Conservation (phyloP, 2,797 vertebrate genomes). For the Acrossocheilus wenchowensis region DNA sequence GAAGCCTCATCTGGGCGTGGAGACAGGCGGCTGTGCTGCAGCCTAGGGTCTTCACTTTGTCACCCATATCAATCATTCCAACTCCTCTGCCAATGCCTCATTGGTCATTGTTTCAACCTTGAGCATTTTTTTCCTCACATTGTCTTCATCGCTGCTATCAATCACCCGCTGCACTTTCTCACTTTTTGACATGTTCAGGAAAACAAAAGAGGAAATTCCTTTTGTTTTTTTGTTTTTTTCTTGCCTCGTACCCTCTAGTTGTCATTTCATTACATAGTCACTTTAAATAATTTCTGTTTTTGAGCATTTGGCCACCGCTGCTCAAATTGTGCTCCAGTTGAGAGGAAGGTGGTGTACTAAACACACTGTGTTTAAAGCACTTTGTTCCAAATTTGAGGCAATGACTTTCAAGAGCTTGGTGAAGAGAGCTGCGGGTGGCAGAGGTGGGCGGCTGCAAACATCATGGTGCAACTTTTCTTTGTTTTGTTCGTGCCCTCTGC, state of each 20-base stretch:
- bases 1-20: conserved; percentile 44
- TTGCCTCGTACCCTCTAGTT: conserved; percentile 4
- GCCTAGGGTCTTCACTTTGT: conserved; percentile 63
- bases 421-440: conserved; percentile 7
- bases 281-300: conserved; percentile 4
- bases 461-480: conserved; percentile 30
- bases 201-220: conserved; percentile 33
- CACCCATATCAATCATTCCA: conserved; percentile 70
- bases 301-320: conserved; percentile 22
- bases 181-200: neutral
- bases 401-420: conserved; percentile 9
- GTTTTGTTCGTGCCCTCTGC: conserved; percentile 26
- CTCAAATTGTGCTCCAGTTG: conserved; percentile 17
- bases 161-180: conserved; percentile 58
- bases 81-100: conserved; percentile 61
- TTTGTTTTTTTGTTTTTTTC: conserved; percentile 36
- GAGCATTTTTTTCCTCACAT: conserved; percentile 50
- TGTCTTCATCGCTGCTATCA: conserved; percentile 61
- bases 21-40: conserved; percentile 51
- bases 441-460: conserved; percentile 21
- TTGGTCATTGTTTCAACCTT: conserved; percentile 72
- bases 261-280: conserved; percentile 13
- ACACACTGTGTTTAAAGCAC: conserved; percentile 28
- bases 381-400: conserved; percentile 37
- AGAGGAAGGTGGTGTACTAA: conserved; percentile 7